phyloP scores from a whole-genome alignment of 2,888 invertebrate genomes.

The Ichneumoninae sp. region DNA sequence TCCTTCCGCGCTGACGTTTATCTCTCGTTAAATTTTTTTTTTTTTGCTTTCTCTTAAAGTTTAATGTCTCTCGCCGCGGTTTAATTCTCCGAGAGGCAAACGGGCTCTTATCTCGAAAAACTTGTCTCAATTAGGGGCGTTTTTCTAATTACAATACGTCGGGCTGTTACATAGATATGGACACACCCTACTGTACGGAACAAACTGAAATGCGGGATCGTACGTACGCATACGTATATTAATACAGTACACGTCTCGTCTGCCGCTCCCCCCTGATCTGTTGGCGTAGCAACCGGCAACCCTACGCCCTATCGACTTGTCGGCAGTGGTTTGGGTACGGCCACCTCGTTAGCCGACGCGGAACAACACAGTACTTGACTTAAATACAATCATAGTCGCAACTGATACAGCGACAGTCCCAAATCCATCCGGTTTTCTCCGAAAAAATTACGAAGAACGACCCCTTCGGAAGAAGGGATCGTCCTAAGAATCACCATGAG shows the following conservation, averaged over 20 bases:
- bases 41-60: neutral
- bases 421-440: neutral
- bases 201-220: slow-evolving; percentile 20
- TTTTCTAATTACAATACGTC: slow-evolving; percentile 52
- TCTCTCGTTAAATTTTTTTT: neutral
- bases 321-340: neutral
- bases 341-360: neutral
- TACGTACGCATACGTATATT: slow-evolving; percentile 8
- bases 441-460: neutral
- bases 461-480: slow-evolving; percentile 12
- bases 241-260: slow-evolving; percentile 7
- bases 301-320: neutral
- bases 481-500: slow-evolving; percentile 33
- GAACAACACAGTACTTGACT: neutral
- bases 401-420: neutral
- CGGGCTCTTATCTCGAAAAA: slow-evolving; percentile 2
- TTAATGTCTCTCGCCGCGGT: neutral
- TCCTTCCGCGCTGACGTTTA: neutral
- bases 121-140: slow-evolving; percentile 39
- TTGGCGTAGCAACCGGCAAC: slow-evolving; percentile 18
- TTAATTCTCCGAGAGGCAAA: neutral
- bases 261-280: slow-evolving; percentile 24
- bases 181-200: slow-evolving; percentile 50
- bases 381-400: neutral
- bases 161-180: slow-evolving; percentile 33